Conservation (phyloP, 37 sponge, comb jelly and placozoan species). For the Cliona cf. orientalis region DNA sequence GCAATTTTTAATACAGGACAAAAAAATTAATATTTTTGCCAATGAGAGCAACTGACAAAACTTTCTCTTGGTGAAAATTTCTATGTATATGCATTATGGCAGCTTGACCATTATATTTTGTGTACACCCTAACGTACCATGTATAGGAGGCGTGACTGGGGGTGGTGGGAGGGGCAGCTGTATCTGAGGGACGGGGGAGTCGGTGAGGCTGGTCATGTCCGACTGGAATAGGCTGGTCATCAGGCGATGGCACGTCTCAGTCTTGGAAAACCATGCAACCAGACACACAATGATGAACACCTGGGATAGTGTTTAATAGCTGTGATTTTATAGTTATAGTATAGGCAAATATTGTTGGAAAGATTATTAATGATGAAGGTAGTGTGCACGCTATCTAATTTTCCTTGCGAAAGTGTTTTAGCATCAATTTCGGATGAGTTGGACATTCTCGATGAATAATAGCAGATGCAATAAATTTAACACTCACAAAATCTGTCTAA, state of each 20-base stretch:
- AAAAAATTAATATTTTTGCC: no score
- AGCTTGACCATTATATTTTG: no score
- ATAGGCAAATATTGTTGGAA: neutral
- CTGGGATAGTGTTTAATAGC: neutral
- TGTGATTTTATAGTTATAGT: neutral
- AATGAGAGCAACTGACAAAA: no score
- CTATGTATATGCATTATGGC: no score
- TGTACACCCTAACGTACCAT: no score
- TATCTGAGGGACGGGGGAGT: neutral
- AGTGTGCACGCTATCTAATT: no score
- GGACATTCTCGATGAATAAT: neutral
- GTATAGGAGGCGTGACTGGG: neutral
- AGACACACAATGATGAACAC: constrained; percentile 22
- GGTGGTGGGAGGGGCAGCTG: neutral
- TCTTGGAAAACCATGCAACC: neutral
- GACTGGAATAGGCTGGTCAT: neutral
- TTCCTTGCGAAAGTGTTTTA: no score
- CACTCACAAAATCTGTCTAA: no score
- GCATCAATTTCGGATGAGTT: no score
- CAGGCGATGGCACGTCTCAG: constrained; percentile 14
- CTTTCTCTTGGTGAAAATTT: no score
- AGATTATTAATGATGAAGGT: no score
- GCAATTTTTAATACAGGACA: no score
- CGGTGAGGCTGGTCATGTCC: neutral
- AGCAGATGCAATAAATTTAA: neutral